A percentile compares a stretch with the other conserved stretches of the same genome.
Evolutionary conservation across 1,140 invertebrate genomes (phyloP).

Genomic region (Parasteatoda tepidariorum): DNA sequence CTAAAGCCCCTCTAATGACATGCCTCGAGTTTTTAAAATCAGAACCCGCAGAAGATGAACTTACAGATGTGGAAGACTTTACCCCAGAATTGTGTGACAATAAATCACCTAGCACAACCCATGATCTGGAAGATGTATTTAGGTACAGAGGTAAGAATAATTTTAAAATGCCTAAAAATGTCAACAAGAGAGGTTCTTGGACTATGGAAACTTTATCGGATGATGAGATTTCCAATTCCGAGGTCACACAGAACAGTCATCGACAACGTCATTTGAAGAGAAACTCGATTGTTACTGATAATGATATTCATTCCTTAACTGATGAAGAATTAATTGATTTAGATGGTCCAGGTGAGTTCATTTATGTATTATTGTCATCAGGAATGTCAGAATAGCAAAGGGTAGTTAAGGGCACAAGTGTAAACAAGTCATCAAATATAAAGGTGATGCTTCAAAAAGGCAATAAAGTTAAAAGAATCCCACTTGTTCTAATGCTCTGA

Average conservation of each 20-base stretch:
- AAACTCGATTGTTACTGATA: not conserved
- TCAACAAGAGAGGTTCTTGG: not conserved
- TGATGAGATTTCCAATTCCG: not conserved
- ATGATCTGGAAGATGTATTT: not conserved
- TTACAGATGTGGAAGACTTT: slow-evolving; percentile 28
- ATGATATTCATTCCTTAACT: slow-evolving; percentile 4
- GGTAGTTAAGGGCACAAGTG: too few species aligned
- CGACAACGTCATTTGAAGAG: slow-evolving; percentile 11
- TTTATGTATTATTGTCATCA: too few species aligned
- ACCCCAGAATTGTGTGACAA: not conserved
- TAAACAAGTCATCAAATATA: too few species aligned
- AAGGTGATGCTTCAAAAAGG: too few species aligned
- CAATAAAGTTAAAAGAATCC: too few species aligned
- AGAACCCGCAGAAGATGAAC: slow-evolving; percentile 3
- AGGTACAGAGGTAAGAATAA: not conserved
- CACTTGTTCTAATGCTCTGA: too few species aligned
- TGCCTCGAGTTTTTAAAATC: slow-evolving; percentile 46
- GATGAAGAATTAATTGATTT: slow-evolving; percentile 53
- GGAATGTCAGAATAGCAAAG: too few species aligned
- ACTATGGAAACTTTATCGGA: slow-evolving; percentile 9
- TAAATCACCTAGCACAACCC: not conserved
- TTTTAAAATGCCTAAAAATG: not conserved
- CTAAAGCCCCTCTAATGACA: slow-evolving; percentile 23
- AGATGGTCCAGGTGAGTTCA: slow-evolving; percentile 30
- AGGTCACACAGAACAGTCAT: not conserved